A percentile compares a stretch with the other conserved stretches of the same genome.
Evolutionary conservation across 2,113 vertebrate genomes (phyloP).

Genomic region (Isurus oxyrinchus): DNA sequence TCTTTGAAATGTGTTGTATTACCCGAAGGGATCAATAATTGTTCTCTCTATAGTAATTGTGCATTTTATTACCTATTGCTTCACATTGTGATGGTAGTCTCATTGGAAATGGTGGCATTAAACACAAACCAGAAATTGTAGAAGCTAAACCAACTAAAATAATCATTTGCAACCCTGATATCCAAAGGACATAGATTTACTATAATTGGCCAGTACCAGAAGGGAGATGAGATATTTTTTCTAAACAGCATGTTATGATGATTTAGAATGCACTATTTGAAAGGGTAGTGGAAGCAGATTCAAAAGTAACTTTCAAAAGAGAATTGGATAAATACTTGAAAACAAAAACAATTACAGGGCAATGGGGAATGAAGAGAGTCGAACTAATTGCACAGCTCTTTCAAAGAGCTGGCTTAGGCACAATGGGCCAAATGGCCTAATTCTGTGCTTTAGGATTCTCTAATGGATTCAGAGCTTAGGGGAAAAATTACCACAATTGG

Average conservation of each 20-base stretch:
- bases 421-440: not conserved
- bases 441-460: not conserved
- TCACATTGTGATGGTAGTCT: not conserved
- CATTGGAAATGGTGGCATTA: not conserved
- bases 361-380: not conserved
- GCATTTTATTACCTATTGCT: not conserved
- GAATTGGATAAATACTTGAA: not conserved
- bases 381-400: not conserved
- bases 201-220: not conserved
- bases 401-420: not conserved
- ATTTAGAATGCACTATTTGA: not conserved
- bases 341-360: not conserved
- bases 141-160: too few species aligned
- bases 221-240: not conserved
- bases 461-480: not conserved
- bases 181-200: not conserved
- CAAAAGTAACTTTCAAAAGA: not conserved
- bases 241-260: not conserved
- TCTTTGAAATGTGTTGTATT: not conserved
- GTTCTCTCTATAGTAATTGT: not conserved
- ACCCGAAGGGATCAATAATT: not conserved
- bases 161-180: not conserved
- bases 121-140: not conserved
- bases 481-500: not conserved
- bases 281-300: not conserved